Evolutionary conservation across 2,797 vertebrate genomes (phyloP).

Genomic region (Gouania willdenowi): DNA sequence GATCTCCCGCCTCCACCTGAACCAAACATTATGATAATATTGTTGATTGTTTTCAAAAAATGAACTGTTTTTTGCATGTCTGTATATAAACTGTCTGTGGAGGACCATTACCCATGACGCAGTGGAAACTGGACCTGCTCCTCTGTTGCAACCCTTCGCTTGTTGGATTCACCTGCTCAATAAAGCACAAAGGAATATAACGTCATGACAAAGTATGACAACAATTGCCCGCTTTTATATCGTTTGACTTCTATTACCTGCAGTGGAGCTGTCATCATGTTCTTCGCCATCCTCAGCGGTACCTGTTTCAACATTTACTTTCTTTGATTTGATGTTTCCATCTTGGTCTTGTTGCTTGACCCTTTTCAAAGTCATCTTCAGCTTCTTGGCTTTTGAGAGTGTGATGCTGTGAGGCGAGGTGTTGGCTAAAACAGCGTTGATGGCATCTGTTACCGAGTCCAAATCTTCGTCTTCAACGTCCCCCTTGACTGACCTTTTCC

Average conservation of each 20-base stretch:
- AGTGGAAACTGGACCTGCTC: conserved; percentile 91
- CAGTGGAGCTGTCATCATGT: conserved; percentile 63
- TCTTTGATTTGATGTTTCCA: conserved; percentile 35
- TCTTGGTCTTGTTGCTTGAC: conserved; percentile 58
- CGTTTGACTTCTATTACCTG: conserved; percentile 53
- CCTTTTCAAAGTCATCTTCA: too few relatives aligned
- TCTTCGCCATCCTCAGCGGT: conserved; percentile 57
- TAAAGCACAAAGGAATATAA: background rate
- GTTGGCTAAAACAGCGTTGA: conserved; percentile 58
- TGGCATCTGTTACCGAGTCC: conserved; percentile 55
- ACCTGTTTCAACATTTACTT: conserved; percentile 41
- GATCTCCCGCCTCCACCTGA: conserved; percentile 92
- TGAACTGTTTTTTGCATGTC: background rate
- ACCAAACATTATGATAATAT: background rate
- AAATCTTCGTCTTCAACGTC: conserved; percentile 41
- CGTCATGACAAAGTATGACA: background rate
- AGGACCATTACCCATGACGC: conserved; percentile 81
- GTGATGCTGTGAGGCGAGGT: conserved; percentile 17
- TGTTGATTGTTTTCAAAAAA: background rate
- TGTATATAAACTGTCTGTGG: background rate
- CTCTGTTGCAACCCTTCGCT: conserved; percentile 87
- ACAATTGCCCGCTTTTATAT: too few relatives aligned
- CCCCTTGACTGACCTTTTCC: conserved; percentile 54
- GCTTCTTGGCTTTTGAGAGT: conserved; percentile 58
- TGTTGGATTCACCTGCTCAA: conserved; percentile 77